phyloP scores from a whole-genome alignment of 2,113 vertebrate genomes.

The Macrotis lagotis region DNA sequence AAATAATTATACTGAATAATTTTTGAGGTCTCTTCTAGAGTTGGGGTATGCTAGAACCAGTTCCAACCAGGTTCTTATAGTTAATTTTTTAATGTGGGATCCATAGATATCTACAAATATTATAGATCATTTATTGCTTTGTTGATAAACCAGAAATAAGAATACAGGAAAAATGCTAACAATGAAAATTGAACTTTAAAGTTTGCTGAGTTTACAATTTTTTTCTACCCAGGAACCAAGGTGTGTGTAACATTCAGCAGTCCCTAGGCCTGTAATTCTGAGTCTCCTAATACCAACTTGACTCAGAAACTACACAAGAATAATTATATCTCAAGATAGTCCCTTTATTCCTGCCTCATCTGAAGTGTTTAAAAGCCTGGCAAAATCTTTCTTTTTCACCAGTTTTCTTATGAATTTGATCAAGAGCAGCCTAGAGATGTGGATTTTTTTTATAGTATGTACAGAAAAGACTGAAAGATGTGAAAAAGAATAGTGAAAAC shows the following conservation, averaged over 20 bases:
- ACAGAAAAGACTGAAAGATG: background rate
- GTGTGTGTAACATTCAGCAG: background rate
- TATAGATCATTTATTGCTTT: background rate
- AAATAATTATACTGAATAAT: background rate
- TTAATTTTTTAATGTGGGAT: background rate
- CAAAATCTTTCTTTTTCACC: background rate
- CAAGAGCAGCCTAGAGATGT: background rate
- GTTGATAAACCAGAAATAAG: background rate
- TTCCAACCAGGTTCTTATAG: background rate
- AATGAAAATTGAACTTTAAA: background rate
- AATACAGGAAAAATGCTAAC: background rate
- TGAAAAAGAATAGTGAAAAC: background rate
- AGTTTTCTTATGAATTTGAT: background rate
- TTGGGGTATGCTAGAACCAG: background rate
- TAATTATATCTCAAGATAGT: background rate
- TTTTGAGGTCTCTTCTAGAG: background rate
- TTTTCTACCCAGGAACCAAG: background rate
- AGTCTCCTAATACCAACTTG: background rate
- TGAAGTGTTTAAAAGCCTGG: background rate
- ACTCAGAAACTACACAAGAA: background rate
- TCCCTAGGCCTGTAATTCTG: background rate
- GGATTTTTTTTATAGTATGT: background rate
- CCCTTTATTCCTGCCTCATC: background rate
- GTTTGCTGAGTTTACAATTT: background rate
- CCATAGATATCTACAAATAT: background rate